phyloP scores from a whole-genome alignment of 1,140 invertebrate genomes.

The Euwallacea similis region DNA sequence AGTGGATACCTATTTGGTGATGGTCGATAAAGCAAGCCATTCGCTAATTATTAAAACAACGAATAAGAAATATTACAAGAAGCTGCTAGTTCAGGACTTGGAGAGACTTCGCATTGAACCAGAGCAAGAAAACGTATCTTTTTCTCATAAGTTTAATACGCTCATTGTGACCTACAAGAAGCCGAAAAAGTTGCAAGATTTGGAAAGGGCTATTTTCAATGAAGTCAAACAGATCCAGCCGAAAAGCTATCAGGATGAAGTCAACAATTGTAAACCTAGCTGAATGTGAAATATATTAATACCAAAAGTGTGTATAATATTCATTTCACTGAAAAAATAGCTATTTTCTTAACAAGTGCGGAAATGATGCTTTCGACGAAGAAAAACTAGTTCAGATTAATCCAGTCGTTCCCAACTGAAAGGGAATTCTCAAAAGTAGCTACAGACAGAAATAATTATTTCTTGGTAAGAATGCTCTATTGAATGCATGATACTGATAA shows the following conservation, averaged over 20 bases:
- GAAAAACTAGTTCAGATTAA: too few relatives aligned
- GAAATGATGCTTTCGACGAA: too few relatives aligned
- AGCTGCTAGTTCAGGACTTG: slow-evolving; percentile 70
- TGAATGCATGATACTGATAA: too few relatives aligned
- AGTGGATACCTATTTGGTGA: slow-evolving; percentile 69
- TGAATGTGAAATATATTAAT: slow-evolving; percentile 40
- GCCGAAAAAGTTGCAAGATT: slow-evolving; percentile 65
- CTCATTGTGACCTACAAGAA: slow-evolving; percentile 81
- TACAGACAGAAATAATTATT: too few relatives aligned
- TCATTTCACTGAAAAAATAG: too few relatives aligned
- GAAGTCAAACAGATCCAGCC: slow-evolving; percentile 59
- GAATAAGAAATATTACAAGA: slow-evolving; percentile 83
- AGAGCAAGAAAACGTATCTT: slow-evolving; percentile 65
- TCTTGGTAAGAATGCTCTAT: too few relatives aligned
- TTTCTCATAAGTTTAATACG: slow-evolving; percentile 72
- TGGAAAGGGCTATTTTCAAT: slow-evolving; percentile 66
- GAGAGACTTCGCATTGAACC: slow-evolving; percentile 64
- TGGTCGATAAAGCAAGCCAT: slow-evolving; percentile 62
- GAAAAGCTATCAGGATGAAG: slow-evolving; percentile 57
- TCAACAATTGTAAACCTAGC: slow-evolving; percentile 55
- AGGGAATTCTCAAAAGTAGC: too few relatives aligned
- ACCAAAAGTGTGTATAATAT: too few relatives aligned
- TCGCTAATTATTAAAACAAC: slow-evolving; percentile 69
- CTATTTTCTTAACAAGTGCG: too few relatives aligned
- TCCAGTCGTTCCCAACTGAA: too few relatives aligned